phyloP scores from a whole-genome alignment of 2,888 invertebrate species.

The Cepaea hortensis region DNA sequence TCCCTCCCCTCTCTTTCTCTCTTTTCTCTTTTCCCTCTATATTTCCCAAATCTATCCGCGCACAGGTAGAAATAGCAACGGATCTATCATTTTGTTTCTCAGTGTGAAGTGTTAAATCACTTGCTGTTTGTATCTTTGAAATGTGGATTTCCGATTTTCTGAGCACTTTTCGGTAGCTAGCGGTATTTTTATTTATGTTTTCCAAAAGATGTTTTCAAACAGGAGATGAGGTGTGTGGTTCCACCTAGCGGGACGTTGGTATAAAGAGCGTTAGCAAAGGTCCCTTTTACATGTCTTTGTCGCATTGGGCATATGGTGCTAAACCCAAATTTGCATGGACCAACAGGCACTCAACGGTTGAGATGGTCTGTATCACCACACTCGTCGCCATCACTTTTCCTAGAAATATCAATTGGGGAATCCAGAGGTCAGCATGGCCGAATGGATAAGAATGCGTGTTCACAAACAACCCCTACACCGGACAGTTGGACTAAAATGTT shows the following conservation, averaged over 20 bases:
- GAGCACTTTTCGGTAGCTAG: conserved; percentile 2
- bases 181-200: conserved; percentile 11
- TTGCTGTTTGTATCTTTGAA: background rate
- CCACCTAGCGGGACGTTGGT: no score
- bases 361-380: no score
- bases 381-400: no score
- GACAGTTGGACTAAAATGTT: no score
- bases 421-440: background rate
- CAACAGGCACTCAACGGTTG: no score
- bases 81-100: background rate
- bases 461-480: no score
- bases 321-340: no score
- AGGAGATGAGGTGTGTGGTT: background rate
- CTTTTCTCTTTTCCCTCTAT: background rate
- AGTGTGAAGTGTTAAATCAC: background rate
- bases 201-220: background rate
- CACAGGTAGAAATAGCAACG: conserved; percentile 13
- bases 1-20: background rate
- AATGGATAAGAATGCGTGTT: no score
- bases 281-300: no score
- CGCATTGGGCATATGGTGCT: no score
- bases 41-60: background rate
- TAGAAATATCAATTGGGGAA: no score
- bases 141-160: conserved; percentile 25
- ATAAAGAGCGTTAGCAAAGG: no score